Conservation (phyloP, 2,888 invertebrate species). For the Sylvicola cinctus region DNA sequence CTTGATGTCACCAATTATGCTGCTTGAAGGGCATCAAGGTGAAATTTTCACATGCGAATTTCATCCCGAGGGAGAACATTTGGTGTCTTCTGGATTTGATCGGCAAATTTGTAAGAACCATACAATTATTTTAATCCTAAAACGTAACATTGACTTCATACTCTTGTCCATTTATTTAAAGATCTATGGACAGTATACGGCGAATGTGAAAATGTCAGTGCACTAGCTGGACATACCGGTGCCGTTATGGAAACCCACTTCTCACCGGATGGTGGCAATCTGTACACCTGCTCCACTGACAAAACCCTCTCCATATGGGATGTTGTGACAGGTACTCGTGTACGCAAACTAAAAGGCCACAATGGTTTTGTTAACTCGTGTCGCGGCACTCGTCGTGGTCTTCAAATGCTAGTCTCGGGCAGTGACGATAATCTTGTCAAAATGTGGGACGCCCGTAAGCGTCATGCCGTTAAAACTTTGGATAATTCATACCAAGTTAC, state of each 20-base stretch:
- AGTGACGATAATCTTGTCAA: conserved; percentile 88
- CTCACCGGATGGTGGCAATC: conserved; percentile 59
- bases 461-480: conserved; percentile 51
- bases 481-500: conserved; percentile 62
- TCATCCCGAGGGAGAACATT: conserved; percentile 86
- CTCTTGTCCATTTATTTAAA: conserved; percentile 16
- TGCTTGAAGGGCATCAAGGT: conserved; percentile 89
- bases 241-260: conserved; percentile 87
- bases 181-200: conserved; percentile 94
- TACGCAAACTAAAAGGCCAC: conserved; percentile 79
- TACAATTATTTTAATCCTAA: neutral
- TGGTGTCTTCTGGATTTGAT: conserved; percentile 91
- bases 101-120: conserved; percentile 69
- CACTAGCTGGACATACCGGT: conserved; percentile 86
- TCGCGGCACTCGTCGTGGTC: conserved; percentile 54
- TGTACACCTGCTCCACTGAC: conserved; percentile 88
- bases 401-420: conserved; percentile 77
- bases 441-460: conserved; percentile 82
- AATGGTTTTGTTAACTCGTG: conserved; percentile 54
- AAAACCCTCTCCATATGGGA: conserved; percentile 93
- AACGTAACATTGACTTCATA: neutral
- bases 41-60: conserved; percentile 88
- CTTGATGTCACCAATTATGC: conserved; percentile 83
- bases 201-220: conserved; percentile 91
- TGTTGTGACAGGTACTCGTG: conserved; percentile 62